Conservation (phyloP, 2,888 invertebrate species). For the Tenthredo scrophulariae region DNA sequence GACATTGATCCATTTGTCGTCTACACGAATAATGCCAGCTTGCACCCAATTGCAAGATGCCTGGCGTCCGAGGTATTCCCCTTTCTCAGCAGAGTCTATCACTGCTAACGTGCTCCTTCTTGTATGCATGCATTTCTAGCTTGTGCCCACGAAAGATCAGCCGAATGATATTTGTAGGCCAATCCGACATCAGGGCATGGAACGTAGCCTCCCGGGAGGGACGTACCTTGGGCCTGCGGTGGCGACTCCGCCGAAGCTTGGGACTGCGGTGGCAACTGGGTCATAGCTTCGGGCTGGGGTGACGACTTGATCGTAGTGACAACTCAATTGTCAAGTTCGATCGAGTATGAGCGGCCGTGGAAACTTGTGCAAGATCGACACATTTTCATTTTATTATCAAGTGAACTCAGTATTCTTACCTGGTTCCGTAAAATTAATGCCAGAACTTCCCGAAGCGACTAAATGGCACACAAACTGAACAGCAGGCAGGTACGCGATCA, state of each 20-base stretch:
- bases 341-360: not conserved
- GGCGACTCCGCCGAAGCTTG: not conserved
- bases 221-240: not conserved
- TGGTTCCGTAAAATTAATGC: not conserved
- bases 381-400: not conserved
- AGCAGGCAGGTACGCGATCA: not conserved
- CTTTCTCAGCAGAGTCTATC: not conserved
- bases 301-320: not conserved
- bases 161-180: slow-evolving; percentile 5
- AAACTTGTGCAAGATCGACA: not conserved
- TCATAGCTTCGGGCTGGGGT: not conserved
- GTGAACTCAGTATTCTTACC: not conserved
- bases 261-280: too few relatives aligned
- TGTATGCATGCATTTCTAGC: not conserved
- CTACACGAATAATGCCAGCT: not conserved
- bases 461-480: slow-evolving; percentile 12
- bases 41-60: not conserved
- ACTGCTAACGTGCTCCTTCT: not conserved
- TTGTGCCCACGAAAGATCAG: not conserved
- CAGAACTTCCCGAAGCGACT: not conserved
- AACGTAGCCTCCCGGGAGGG: not conserved
- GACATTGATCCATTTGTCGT: not conserved
- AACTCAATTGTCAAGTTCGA: not conserved
- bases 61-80: not conserved
- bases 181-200: not conserved